Evolutionary conservation across 2,113 vertebrate species (phyloP), one percentile per base, ranked within the genome.

Genomic region (Gallinago jamesoni): DNA sequence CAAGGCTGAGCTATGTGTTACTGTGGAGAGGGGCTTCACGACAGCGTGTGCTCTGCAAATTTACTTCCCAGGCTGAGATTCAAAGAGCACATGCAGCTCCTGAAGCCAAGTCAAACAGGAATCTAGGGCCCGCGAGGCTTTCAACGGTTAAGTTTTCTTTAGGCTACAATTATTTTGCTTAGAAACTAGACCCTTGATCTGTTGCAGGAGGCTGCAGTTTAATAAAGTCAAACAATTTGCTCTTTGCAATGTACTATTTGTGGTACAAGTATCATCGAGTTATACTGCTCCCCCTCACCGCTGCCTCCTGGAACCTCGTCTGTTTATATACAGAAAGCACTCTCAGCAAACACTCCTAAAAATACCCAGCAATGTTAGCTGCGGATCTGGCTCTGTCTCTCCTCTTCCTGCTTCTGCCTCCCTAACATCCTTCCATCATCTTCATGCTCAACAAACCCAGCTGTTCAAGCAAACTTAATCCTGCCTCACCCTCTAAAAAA

Each of bases 141-240:
- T 77, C 45, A 92, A 60, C 83, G 59, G 83, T 89, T 89, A 96
- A 80, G 91, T 73, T 94, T 96, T 91, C 96, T 95, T 85, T 43
- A 90, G 66, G 76, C 64, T 95, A 82, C 56, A 87, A 53, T 81
- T 86, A 84, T 87, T 96, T 92, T 94, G 80, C 90, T 82, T 94
- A 93, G 83, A 90, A 96, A 91, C 80, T 33, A 89, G 88, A 89
- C 57, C 73, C 90, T 78, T 96, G 79, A 94, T 93, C 83, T 82
- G 48, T 84, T 94, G 84, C 92, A 95, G 92, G 62, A 95, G 86
- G 66, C 89, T 73, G 73, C 45, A 94, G 86, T 94, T 93, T 96
- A 91, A 59, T 94, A 79, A 94, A 96, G 89, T 94, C 81, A 95
- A 94, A 92, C 94, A 95, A 30, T 85, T 95, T 92, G 73, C 96